Base-by-base conservation (phyloP, 2,888 invertebrate species). In the Euzophera pinguis region DNA sequence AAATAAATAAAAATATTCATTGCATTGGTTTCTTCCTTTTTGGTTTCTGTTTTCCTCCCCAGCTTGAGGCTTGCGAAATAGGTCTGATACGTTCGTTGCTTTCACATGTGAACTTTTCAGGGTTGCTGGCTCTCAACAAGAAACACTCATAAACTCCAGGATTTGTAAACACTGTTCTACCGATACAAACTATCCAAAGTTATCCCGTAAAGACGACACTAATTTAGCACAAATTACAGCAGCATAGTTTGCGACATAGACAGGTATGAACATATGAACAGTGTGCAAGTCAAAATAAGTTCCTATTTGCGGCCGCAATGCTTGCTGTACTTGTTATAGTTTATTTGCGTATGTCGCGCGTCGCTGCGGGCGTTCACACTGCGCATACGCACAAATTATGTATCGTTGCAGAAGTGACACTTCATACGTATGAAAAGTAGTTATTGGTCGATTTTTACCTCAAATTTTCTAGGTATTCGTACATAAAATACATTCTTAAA, bases 291-390 rank as follows among this genome's bases (percentile, higher is more conserved):
- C 38, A 37, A 37, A 63, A 71, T 72, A 74, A 73, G 78, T 67
- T 73, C 67, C 71, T 84, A 82, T 83, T 83, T 81, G 74, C 72
- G 62, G 54, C 59, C 50, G 59, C 58, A 54, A 54, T 54, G 60
- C 52, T 55, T 54, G 60, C 52, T 43, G 55, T 50, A 60, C 59
- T 58, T 57, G 67, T 63, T 59, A 64, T 69, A 63, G 78, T 84
- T 82, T 86, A 86, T 89, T 88, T 86, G 81, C 81, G 81, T 76
- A 65, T 71, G 82, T 81, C 84, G 84, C 86, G 84, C 71, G 84
- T 77, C 83, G 70, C 68, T 60, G 75, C 76, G 88, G 86, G 67
- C 88, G 75, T 87, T 89, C 86, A 88, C 88, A 78, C 79, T 67
- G 54, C 57, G 56, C 54, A 53, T 53, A 60, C 58, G 55, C 38